A percentile compares a stretch with the other conserved stretches of the same genome.
Conservation (phyloP, 2,113 vertebrate species). For the Orthonyx spaldingii region DNA sequence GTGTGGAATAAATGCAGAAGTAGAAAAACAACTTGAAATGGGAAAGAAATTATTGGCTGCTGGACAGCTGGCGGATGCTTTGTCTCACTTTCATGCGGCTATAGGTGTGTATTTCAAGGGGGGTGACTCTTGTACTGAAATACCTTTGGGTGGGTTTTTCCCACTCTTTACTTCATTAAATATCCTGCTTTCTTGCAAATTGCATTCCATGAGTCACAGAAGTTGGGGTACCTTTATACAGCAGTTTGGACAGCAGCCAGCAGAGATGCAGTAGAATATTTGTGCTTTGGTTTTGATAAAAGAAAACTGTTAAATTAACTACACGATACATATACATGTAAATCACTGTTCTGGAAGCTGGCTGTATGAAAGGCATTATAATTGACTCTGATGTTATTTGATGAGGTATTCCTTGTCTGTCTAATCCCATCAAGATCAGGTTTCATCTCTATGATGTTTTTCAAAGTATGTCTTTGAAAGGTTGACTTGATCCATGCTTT, state of each 20-base stretch:
- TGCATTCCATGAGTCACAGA: not conserved
- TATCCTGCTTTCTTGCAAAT: not conserved
- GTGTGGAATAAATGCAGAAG: slow-evolving; percentile 87
- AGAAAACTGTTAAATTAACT: not conserved
- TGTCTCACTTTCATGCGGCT: slow-evolving; percentile 95
- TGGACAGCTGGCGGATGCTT: slow-evolving; percentile 93
- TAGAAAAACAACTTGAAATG: slow-evolving; percentile 96
- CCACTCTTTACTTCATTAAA: not conserved
- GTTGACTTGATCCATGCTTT: not conserved
- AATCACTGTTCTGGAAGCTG: not conserved
- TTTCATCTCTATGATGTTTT: not conserved
- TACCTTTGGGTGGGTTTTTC: not conserved
- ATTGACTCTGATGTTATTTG: not conserved
- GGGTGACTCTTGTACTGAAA: not conserved
- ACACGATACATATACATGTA: not conserved
- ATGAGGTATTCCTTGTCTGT: not conserved
- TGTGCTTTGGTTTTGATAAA: not conserved
- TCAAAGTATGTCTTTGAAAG: not conserved
- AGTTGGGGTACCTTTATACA: not conserved
- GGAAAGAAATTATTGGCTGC: slow-evolving; percentile 97
- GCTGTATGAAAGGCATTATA: not conserved
- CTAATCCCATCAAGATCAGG: not conserved
- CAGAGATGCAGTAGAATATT: not conserved
- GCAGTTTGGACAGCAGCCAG: not conserved
- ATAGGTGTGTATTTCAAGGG: slow-evolving; percentile 80